Evolutionary conservation across 2,797 vertebrate species (phyloP), one percentile per base, ranked within the genome.

Genomic region (Sebastes steindachneri): DNA sequence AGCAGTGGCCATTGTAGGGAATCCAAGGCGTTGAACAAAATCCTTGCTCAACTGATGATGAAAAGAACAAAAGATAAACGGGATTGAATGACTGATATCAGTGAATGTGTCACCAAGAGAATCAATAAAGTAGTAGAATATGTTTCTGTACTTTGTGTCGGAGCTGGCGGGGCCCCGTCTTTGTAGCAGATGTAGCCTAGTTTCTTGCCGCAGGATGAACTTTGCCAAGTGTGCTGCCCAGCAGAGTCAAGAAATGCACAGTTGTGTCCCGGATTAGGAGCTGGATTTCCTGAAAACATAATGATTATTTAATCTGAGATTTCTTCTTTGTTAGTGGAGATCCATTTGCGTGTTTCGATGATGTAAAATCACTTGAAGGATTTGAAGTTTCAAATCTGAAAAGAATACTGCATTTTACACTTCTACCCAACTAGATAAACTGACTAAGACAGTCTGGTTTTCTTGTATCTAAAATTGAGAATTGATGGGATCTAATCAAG

Each of bases 151-250:
- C 98, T 95, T 91, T 91, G 94, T 70, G 96, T 89, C 73, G 95
- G 89, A 48, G 86, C 77, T 77, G 96, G 89, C 2, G 89, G 94
- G 19, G 90, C 74, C 63, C 96, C 96, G 11, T 93, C 95, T 88
- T 95, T 96, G 89, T 97, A 97, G 92, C 98, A 99, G 92, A 99
- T 93, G 80, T 99, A 99, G 21, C 97, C 98, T 37, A 96, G 80
- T 88, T 88, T 97, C 88, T 96, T 95, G 4, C 23, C 15, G 31
- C 98, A 99, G 78, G 95, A 89, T 33, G 93, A 86, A 79, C 89
- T 97, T 89, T 97, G 96, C 98, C 98, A 99, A 25, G 94, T 92
- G 3, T 95, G 95, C 79, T 92, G 92, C 75, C 94, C 96, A 29
- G 68, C 70, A 35, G 96, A 91, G 88, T 96, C 96, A 35, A 98